phyloP scores from a whole-genome alignment of 2,113 vertebrate species.

The Lampris megalopsis region DNA sequence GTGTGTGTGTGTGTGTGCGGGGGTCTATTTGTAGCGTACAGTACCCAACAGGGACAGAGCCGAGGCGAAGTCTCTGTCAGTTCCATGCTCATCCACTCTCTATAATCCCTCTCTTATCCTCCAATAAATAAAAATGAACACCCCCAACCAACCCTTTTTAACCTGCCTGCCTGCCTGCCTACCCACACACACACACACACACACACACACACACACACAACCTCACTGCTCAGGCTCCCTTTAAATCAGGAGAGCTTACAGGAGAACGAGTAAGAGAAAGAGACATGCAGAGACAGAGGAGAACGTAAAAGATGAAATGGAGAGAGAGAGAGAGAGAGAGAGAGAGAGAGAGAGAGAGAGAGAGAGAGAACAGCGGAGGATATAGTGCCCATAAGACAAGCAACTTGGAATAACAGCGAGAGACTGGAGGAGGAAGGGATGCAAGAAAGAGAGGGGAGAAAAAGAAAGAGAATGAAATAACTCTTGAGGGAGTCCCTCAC shows the following conservation, averaged over 20 bases:
- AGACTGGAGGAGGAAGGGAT: slow-evolving; percentile 18
- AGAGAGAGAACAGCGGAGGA: not conserved
- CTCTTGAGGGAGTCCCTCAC: slow-evolving; percentile 62
- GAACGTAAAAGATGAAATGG: not conserved
- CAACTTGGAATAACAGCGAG: not conserved
- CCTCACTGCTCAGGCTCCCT: slow-evolving; percentile 16
- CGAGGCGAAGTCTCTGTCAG: slow-evolving; percentile 11
- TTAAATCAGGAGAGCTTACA: slow-evolving; percentile 60
- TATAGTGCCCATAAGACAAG: not conserved
- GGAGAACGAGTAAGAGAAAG: slow-evolving; percentile 29
- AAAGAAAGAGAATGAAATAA: slow-evolving; percentile 63
- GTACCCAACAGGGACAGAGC: not conserved
- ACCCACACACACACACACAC: not conserved
- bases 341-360: not conserved
- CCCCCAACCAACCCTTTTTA: not conserved
- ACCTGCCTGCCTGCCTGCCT: not conserved
- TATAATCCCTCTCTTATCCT: slow-evolving; percentile 32
- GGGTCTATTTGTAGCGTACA: not conserved
- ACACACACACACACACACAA: slow-evolving; percentile 35
- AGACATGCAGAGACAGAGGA: not conserved
- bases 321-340: slow-evolving; percentile 2
- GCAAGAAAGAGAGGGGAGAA: slow-evolving; percentile 39
- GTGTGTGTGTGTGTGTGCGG: not conserved
- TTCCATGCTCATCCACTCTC: slow-evolving; percentile 7
- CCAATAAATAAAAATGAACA: slow-evolving; percentile 37